Conservation (phyloP, 2,797 vertebrate species). For the Cryptoprocta ferox region DNA sequence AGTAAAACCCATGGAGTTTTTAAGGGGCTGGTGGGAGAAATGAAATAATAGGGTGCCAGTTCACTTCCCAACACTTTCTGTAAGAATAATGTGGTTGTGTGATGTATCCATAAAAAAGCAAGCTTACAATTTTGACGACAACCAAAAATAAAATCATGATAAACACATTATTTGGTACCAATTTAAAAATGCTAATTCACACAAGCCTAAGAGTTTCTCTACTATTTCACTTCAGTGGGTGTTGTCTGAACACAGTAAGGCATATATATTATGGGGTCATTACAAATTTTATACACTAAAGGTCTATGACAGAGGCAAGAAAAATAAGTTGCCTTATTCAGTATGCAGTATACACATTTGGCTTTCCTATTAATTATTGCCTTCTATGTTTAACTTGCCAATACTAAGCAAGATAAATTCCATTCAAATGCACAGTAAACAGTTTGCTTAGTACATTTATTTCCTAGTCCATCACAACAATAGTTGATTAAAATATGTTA, state of each 20-base stretch:
- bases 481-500: conserved; percentile 73
- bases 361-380: conserved; percentile 49
- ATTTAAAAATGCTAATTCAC: conserved; percentile 25
- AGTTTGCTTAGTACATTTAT: conserved; percentile 68
- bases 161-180: neutral
- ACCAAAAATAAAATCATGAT: conserved; percentile 19
- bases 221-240: neutral
- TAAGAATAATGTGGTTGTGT: neutral
- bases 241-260: neutral
- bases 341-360: conserved; percentile 8
- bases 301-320: neutral
- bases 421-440: conserved; percentile 58
- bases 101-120: neutral
- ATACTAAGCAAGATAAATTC: conserved; percentile 64
- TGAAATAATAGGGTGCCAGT: neutral
- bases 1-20: neutral
- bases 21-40: neutral
- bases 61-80: neutral
- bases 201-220: neutral
- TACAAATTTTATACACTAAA: conserved; percentile 12
- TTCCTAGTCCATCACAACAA: conserved; percentile 71
- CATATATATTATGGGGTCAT: neutral
- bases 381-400: conserved; percentile 30
- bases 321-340: neutral
- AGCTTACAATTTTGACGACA: neutral